Conservation (phyloP, 1,140 invertebrate genomes). For the Brevipalpus yothersi region DNA sequence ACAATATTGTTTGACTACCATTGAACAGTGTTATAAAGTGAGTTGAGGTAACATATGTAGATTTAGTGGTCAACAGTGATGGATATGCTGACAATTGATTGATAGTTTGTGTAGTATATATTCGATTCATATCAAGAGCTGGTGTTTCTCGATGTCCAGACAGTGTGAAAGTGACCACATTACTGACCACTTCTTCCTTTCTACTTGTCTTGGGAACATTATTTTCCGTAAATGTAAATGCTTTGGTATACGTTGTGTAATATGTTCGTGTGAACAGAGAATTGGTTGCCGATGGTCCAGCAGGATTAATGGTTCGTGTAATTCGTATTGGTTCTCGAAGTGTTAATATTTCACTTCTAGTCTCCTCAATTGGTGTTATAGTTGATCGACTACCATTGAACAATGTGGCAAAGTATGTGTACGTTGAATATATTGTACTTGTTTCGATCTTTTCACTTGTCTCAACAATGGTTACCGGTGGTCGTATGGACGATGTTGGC, state of each 20-base stretch:
- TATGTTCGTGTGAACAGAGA: constrained; percentile 6
- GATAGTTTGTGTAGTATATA: not conserved
- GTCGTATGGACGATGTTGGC: too few relatives aligned
- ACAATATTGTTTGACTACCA: constrained; percentile 12
- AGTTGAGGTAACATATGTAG: constrained; percentile 12
- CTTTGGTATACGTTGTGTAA: constrained; percentile 31
- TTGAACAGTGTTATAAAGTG: constrained; percentile 14
- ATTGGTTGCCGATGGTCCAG: not conserved
- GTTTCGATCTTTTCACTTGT: constrained; percentile 11
- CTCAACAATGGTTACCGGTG: constrained; percentile 10
- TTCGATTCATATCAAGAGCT: not conserved
- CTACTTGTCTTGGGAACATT: constrained; percentile 46
- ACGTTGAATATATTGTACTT: constrained; percentile 12
- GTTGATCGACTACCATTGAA: constrained; percentile 14
- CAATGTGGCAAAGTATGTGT: constrained; percentile 14
- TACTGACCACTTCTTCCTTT: constrained; percentile 38
- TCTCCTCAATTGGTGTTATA: constrained; percentile 15
- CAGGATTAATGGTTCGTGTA: constrained; percentile 3
- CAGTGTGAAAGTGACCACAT: constrained; percentile 9
- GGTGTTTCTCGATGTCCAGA: not conserved
- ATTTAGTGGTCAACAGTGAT: constrained; percentile 8
- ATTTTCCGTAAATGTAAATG: constrained; percentile 57
- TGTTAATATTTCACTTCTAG: constrained; percentile 12
- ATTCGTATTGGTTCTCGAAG: constrained; percentile 4
- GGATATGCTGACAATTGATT: not conserved